Conservation (phyloP, 2,797 vertebrate species). For the Alcedo quadribrachys region DNA sequence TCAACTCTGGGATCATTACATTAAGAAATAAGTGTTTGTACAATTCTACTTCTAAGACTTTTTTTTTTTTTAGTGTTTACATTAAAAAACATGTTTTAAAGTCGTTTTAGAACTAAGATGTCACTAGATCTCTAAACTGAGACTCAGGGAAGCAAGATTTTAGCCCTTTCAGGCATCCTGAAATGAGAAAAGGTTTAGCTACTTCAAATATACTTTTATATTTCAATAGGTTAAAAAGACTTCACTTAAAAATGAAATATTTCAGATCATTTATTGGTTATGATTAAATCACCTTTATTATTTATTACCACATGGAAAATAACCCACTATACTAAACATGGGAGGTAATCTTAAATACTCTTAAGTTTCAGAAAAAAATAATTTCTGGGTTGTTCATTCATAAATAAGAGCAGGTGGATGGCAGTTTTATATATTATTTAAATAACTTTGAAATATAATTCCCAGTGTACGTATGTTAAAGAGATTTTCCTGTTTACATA, state of each 20-base stretch:
- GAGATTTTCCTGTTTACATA: conserved; percentile 3
- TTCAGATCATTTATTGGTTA: conserved; percentile 75
- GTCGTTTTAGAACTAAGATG: background rate
- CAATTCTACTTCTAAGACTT: background rate
- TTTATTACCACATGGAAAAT: conserved; percentile 69
- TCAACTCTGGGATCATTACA: background rate
- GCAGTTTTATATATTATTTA: conserved; percentile 18
- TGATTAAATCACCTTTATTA: conserved; percentile 72
- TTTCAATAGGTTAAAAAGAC: conserved; percentile 57
- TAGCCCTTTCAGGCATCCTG: background rate
- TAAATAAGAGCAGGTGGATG: conserved; percentile 57
- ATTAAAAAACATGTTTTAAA: conserved; percentile 22
- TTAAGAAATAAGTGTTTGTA: conserved; percentile 4
- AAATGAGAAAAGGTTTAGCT: conserved; percentile 10
- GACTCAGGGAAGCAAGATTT: background rate
- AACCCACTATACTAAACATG: conserved; percentile 37
- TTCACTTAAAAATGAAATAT: conserved; percentile 72
- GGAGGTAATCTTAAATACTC: conserved; percentile 54
- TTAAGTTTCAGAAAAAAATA: background rate
- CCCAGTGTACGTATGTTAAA: conserved; percentile 2
- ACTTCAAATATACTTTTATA: conserved; percentile 48
- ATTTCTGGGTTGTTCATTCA: conserved; percentile 31
- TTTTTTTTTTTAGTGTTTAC: background rate
- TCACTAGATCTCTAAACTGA: background rate
- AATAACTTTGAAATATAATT: conserved; percentile 46